Base-by-base conservation (phyloP, 2,888 invertebrate species). In the Rhamphomyia laevipes region DNA sequence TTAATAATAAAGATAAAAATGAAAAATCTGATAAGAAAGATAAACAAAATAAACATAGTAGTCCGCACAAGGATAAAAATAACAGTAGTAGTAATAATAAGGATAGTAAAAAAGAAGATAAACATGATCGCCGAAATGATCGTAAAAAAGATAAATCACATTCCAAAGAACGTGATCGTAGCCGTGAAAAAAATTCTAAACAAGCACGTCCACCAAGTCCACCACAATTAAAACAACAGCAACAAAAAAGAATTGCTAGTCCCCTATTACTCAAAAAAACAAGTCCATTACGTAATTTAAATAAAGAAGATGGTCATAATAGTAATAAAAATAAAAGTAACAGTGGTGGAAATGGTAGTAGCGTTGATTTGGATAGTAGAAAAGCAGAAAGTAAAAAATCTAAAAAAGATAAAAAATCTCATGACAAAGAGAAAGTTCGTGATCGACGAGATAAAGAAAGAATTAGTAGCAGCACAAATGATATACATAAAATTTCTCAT, bases 401-500 rank as follows among this genome's bases (percentile, higher is more conserved):
- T 1, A 77, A 77, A 50, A 76, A 75, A 51, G 77, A 74, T 47
- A 75, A 73, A 58, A 82, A 80, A 61, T 78, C 78, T 47, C 79
- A 80, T 61, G 77, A 79, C 43, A 72, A 74, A 58, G 77, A 78
- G 49, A 78, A 77, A 63, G 82, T 81, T 47, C 75, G 78, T 43
- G 73, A 75, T 52, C 59, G 70, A 55, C 54, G 67, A 46, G 77
- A 76, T 17, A 77, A 76, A 58, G 70, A 72, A n/a, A 64, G 61
- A n/a, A 57, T 62, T 5, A 63, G 65, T 23, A 13, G n/a, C n/a
- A 35, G n/a, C 13, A 35, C 35, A 35, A 35, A 62, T 47, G 65
- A 68, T 46, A 64, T 64, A 54, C 60, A 61, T 48, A 27, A 18
- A 17, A 30, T 30, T 49, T 55, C 35, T 3, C 18, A 41, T 41